Evolutionary conservation across 92 coral and sea anemone species (phyloP).

Genomic region (Chrysogorgia sp.): DNA sequence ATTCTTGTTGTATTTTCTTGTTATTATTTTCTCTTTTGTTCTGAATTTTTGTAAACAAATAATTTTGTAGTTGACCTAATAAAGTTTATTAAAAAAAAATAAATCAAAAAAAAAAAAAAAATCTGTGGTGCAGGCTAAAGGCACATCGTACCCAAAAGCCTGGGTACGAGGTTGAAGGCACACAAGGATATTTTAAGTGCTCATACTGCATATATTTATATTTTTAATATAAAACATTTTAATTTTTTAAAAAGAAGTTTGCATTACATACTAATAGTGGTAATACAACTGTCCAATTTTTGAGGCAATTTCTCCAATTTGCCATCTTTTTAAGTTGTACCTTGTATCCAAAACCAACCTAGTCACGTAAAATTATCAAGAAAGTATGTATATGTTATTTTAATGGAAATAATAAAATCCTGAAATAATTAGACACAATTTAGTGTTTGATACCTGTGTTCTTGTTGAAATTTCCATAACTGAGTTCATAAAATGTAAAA

Average conservation of each 20-base stretch:
- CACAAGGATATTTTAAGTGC: no score
- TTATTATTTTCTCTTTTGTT: no score
- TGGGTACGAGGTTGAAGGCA: no score
- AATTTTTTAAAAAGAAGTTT: not conserved
- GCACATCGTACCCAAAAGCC: no score
- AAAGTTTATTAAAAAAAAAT: no score
- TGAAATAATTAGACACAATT: not conserved
- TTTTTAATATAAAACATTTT: not conserved
- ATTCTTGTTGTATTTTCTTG: no score
- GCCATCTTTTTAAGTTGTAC: slow-evolving; percentile 93
- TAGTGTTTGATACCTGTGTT: slow-evolving; percentile 64
- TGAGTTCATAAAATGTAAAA: slow-evolving; percentile 15
- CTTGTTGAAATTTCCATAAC: slow-evolving; percentile 95
- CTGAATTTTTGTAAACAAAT: no score
- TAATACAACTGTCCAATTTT: slow-evolving; percentile 97
- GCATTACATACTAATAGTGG: slow-evolving; percentile 85
- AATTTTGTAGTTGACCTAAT: no score
- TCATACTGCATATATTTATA: no score
- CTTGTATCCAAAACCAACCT: slow-evolving; percentile 76
- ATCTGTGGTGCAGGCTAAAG: no score
- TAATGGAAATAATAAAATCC: not conserved
- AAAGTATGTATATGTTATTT: not conserved
- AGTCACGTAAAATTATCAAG: not conserved
- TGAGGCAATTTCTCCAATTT: slow-evolving; percentile 97
- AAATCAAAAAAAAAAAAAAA: no score